Base-by-base conservation (phyloP, 2,797 vertebrate species). In the Megalops cyprinoides region DNA sequence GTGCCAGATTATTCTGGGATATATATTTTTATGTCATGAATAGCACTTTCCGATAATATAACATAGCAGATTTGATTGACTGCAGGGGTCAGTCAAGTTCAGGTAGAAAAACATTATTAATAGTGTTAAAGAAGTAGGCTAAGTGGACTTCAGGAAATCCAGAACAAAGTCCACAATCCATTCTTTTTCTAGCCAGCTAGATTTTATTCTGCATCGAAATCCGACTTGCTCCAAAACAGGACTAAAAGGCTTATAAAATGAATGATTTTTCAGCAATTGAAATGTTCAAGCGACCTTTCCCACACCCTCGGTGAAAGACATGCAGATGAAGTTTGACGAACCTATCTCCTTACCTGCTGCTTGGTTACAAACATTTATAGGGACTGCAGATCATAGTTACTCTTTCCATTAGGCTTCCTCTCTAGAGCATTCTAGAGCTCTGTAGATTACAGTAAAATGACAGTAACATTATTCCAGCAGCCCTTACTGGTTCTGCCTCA, bases 321-420 rank as follows among this genome's bases (percentile, higher is more conserved):
- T 53, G 23, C 9, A n/a, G 60, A 39, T n/a, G n/a, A n/a, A n/a
- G n/a, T n/a, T n/a, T n/a, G n/a, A n/a, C n/a, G n/a, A n/a, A n/a
- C n/a, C n/a, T n/a, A n/a, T n/a, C n/a, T n/a, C n/a, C n/a, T n/a
- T n/a, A n/a, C n/a, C n/a, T 28, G 42, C n/a, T 18, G 25, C 39
- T 65, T 60, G 31, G 48, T 75, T 65, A 42, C 42, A 49, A 62
- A 81, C 51, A 74, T 56, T 14, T 55, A 25, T 34, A 80, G 28
- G 9, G 12, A 39, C 58, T 4, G 15, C 58, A 39, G 62, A 37
- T 53, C 28, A 75, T 25, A 15, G 25, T 39, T 44, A 44, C 4
- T 74, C 46, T 42, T 10, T 23, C 20, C 25, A 31, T 76, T n/a
- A 49, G n/a, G 34, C 34, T 31, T 14, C 31, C 58, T 62, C 28